phyloP scores from a whole-genome alignment of 1,140 invertebrate genomes.

The Drosophila mojavensis region DNA sequence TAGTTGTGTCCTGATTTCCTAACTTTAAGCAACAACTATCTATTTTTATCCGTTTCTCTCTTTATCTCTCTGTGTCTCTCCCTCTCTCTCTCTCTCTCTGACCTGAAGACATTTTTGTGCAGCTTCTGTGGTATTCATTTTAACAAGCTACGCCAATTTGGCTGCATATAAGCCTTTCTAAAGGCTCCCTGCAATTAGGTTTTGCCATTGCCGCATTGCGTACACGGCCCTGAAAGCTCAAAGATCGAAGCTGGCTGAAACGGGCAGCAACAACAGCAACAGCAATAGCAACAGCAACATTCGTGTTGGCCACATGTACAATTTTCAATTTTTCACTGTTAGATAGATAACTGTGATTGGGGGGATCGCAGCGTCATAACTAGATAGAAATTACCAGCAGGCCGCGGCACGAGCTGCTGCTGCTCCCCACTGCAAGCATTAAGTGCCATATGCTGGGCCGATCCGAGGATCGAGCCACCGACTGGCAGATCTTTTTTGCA shows the following conservation, averaged over 20 bases:
- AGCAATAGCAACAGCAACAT: not conserved
- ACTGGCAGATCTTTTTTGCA: conserved; percentile 33
- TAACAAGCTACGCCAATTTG: conserved; percentile 23
- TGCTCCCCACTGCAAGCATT: conserved; percentile 3
- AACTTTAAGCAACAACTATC: no score
- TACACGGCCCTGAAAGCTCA: conserved; percentile 19
- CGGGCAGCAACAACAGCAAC: not conserved
- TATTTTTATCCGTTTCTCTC: no score
- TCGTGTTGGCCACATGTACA: conserved; percentile 54
- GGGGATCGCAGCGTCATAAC: conserved; percentile 54
- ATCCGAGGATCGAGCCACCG: conserved; percentile 2
- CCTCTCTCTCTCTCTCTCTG: not conserved
- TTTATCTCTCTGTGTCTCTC: no score
- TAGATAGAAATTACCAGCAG: conserved; percentile 64
- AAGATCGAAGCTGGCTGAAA: conserved; percentile 13
- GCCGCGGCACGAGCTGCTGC: conserved; percentile 48
- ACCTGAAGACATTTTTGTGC: conserved; percentile 8
- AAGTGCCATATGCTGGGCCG: conserved; percentile 50
- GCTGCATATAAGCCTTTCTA: conserved; percentile 27
- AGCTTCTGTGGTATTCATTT: conserved; percentile 37
- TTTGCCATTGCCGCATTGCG: conserved; percentile 28
- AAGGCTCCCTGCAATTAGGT: conserved; percentile 25
- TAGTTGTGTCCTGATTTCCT: no score
- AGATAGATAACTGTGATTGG: conserved; percentile 75
- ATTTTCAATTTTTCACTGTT: conserved; percentile 80